phyloP scores from a whole-genome alignment of 2,888 invertebrate genomes.

The Cinara cedri region DNA sequence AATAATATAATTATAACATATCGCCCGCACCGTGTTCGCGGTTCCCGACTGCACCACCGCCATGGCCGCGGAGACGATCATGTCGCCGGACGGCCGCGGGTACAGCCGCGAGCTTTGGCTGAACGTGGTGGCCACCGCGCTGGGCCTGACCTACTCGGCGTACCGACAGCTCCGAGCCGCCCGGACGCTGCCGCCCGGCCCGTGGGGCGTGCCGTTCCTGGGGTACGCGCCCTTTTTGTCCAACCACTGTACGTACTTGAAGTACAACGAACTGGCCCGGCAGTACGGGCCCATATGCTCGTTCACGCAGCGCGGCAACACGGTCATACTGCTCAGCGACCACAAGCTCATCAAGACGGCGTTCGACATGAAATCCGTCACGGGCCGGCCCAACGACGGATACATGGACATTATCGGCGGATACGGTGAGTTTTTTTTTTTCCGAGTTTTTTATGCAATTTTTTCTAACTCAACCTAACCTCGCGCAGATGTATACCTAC shows the following conservation, averaged over 20 bases:
- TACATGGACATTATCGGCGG: constrained; percentile 86
- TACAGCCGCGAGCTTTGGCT: constrained; percentile 46
- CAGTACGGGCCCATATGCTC: constrained; percentile 84
- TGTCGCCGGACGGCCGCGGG: neutral
- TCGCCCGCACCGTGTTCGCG: neutral
- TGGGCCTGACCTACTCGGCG: constrained; percentile 49
- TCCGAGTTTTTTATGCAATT: neutral
- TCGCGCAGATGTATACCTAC: too few species aligned
- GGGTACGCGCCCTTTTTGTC: constrained; percentile 85
- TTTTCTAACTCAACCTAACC: neutral
- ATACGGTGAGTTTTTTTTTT: constrained; percentile 73
- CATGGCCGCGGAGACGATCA: constrained; percentile 31
- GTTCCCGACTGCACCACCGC: neutral
- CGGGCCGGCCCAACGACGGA: constrained; percentile 84
- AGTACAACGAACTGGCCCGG: constrained; percentile 77
- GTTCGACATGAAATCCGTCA: constrained; percentile 84
- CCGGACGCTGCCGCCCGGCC: constrained; percentile 76
- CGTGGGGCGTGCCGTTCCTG: constrained; percentile 83
- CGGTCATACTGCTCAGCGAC: constrained; percentile 85
- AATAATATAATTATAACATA: neutral
- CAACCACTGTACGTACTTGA: constrained; percentile 75
- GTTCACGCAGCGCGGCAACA: constrained; percentile 79
- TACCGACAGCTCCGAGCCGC: constrained; percentile 34
- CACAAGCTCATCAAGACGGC: constrained; percentile 84
- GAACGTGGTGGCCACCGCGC: constrained; percentile 36